These are phyloP conservation scores for Magallana ariakensis DNA, from an alignment of 1,140 invertebrate genomes.

Conservation along the genomic window DNA sequence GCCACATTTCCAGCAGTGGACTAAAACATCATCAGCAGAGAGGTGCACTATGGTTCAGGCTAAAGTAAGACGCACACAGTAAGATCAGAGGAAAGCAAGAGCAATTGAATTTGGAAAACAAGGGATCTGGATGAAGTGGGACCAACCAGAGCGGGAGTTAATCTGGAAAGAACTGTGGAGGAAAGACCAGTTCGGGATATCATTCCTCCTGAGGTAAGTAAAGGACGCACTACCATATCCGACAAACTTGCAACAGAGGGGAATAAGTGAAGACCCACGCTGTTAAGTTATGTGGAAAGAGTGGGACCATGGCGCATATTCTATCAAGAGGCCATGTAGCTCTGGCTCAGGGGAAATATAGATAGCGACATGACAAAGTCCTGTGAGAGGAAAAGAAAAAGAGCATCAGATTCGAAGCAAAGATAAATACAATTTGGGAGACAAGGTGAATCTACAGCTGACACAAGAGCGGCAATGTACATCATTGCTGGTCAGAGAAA, in stretches of 20 bases:
- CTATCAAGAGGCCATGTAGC: too few species aligned
- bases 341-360: too few species aligned
- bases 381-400: too few species aligned
- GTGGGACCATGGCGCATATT: conserved; percentile 15
- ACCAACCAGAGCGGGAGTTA: conserved; percentile 44
- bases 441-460: too few species aligned
- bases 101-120: not conserved
- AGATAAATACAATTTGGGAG: too few species aligned
- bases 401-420: too few species aligned
- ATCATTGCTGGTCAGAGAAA: too few species aligned
- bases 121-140: conserved; percentile 21
- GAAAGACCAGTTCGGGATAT: conserved; percentile 46
- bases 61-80: conserved; percentile 10
- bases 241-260: conserved; percentile 48
- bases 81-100: not conserved
- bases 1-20: too few species aligned
- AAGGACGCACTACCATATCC: conserved; percentile 43
- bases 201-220: conserved; percentile 48
- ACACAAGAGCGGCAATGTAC: too few species aligned
- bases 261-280: too few species aligned
- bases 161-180: conserved; percentile 54
- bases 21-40: too few species aligned
- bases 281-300: conserved; percentile 41
- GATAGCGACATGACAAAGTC: too few species aligned
- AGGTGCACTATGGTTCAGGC: not conserved